These are phyloP conservation scores for Drosophila mercatorum DNA, from an alignment of 2,888 invertebrate species.

Conservation along the genomic window DNA sequence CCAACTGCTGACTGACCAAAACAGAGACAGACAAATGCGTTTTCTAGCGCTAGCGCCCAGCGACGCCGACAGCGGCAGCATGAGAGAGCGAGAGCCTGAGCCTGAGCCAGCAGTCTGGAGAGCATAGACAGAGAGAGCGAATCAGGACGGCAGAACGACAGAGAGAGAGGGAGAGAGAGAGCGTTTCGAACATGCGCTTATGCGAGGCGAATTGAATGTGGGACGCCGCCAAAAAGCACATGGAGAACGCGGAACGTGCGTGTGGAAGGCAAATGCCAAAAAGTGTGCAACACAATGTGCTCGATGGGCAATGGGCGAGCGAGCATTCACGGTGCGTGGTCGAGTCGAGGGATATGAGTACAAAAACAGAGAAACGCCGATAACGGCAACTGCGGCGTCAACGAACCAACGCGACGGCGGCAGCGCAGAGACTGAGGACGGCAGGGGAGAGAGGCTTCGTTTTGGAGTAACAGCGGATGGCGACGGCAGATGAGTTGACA, in stretches of 20 bases:
- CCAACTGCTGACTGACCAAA: slow-evolving; percentile 85
- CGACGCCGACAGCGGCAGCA: slow-evolving; percentile 51
- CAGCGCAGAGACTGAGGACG: slow-evolving; percentile 1
- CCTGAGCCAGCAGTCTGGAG: slow-evolving; percentile 14
- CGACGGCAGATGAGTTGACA: slow-evolving; percentile 79
- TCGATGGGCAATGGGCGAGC: slow-evolving; percentile 53
- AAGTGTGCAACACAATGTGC: slow-evolving; percentile 79
- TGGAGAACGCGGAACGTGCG: slow-evolving; percentile 73
- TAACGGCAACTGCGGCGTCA: slow-evolving; percentile 74
- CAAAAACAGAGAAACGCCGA: slow-evolving; percentile 83
- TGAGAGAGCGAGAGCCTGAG: slow-evolving; percentile 29
- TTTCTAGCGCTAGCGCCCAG: slow-evolving; percentile 71
- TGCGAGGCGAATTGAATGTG: slow-evolving; percentile 57
- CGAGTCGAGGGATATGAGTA: slow-evolving; percentile 77
- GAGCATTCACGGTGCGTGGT: slow-evolving; percentile 35
- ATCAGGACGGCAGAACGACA: slow-evolving; percentile 16
- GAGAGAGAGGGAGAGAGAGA: slow-evolving; percentile 16
- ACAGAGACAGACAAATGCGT: slow-evolving; percentile 85
- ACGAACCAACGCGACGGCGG: slow-evolving; percentile 56
- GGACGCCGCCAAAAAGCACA: slow-evolving; percentile 75
- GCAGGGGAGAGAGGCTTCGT: neutral
- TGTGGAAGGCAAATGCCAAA: slow-evolving; percentile 77
- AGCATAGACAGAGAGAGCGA: slow-evolving; percentile 26
- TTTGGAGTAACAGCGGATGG: slow-evolving; percentile 69
- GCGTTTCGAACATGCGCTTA: slow-evolving; percentile 45